Percentiles rank a stretch among this genome's conserved stretches.
phyloP scores from a whole-genome alignment of 2,888 invertebrate genomes.

The Tinea trinotella region DNA sequence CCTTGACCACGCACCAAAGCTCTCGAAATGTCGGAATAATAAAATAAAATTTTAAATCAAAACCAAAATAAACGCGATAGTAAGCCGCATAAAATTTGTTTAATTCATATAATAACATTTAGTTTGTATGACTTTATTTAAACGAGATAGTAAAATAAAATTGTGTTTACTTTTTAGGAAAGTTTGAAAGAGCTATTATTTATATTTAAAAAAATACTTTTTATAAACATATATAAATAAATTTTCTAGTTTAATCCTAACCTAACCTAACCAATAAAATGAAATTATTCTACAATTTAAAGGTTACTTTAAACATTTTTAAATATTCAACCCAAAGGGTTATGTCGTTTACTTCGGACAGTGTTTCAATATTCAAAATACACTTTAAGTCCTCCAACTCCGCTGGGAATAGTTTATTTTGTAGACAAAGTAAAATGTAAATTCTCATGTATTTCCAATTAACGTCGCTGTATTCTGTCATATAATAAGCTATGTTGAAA shows the following conservation, averaged over 20 bases:
- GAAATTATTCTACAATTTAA: not conserved
- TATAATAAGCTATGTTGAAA: slow-evolving; percentile 28
- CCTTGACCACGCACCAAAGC: no score
- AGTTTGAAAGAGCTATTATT: not conserved
- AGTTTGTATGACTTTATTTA: no score
- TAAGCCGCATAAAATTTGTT: no score
- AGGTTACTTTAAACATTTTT: not conserved
- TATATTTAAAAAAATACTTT: no score
- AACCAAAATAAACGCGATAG: no score
- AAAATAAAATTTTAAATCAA: no score
- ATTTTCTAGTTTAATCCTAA: not conserved
- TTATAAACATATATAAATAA: not conserved
- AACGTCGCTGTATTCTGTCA: slow-evolving; percentile 31
- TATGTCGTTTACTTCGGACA: slow-evolving; percentile 8
- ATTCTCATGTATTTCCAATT: slow-evolving; percentile 67
- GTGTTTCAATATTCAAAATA: slow-evolving; percentile 9
- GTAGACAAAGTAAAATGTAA: slow-evolving; percentile 65
- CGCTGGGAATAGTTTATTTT: slow-evolving; percentile 27
- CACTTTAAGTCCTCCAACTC: slow-evolving; percentile 3
- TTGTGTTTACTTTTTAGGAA: no score
- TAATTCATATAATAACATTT: no score
- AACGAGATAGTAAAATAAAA: no score
- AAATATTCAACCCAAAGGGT: not conserved
- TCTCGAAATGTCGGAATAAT: no score
- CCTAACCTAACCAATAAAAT: not conserved